Percentiles rank a stretch among this genome's conserved stretches.
phyloP scores from a whole-genome alignment of 2,888 invertebrate species.

The Dermolepida albohirtum region DNA sequence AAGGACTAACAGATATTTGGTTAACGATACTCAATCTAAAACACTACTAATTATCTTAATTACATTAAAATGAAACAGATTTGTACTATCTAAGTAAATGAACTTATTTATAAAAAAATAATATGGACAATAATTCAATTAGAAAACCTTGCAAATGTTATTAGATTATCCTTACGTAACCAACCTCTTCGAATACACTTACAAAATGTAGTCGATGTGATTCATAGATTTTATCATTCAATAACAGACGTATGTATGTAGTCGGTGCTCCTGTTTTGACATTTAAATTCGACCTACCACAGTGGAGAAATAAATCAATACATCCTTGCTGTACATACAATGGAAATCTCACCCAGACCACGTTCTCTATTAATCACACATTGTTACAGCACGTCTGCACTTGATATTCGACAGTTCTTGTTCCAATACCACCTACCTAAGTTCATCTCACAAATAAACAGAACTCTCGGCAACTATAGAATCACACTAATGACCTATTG shows the following conservation, averaged over 20 bases:
- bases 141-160: too few species aligned
- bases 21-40: too few species aligned
- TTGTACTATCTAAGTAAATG: too few species aligned
- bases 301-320: conserved; percentile 37
- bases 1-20: too few species aligned
- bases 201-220: not conserved
- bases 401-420: conserved; percentile 49
- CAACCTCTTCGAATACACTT: too few species aligned
- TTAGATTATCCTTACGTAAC: too few species aligned
- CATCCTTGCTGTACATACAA: conserved; percentile 36
- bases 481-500: conserved; percentile 38
- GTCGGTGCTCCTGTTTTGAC: conserved; percentile 31
- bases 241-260: conserved; percentile 14
- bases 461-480: conserved; percentile 28
- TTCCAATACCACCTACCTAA: conserved; percentile 37
- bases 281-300: conserved; percentile 38
- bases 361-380: conserved; percentile 46
- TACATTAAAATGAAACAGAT: too few species aligned
- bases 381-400: conserved; percentile 49
- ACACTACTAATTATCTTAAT: too few species aligned
- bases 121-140: too few species aligned
- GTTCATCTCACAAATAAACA: conserved; percentile 37
- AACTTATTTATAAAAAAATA: too few species aligned
- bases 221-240: conserved; percentile 30
- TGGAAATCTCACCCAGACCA: conserved; percentile 35